A percentile compares a stretch with the other conserved stretches of the same genome.
Conservation (phyloP, 1,140 invertebrate species). For the Eueides isabella region DNA sequence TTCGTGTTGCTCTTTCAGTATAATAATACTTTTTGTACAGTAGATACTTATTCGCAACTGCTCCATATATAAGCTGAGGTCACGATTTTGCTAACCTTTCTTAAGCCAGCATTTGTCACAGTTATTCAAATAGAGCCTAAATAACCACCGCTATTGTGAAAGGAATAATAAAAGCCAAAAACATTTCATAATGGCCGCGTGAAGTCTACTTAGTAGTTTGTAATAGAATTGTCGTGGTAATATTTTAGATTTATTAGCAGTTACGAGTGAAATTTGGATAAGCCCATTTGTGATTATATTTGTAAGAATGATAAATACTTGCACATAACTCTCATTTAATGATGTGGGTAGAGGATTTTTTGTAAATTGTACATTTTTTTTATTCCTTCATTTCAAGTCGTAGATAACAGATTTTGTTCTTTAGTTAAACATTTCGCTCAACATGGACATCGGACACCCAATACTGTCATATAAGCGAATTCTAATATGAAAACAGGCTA, state of each 20-base stretch:
- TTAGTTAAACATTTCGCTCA: too few relatives aligned
- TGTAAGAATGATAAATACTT: neutral
- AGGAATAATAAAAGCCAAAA: conserved; percentile 34
- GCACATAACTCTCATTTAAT: neutral
- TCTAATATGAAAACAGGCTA: too few relatives aligned
- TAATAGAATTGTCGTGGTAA: neutral
- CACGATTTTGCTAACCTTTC: conserved; percentile 30
- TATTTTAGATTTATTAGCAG: neutral
- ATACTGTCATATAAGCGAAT: too few relatives aligned
- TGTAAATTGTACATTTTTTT: too few relatives aligned
- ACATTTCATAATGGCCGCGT: conserved; percentile 32
- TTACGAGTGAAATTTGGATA: neutral
- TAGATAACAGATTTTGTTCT: too few relatives aligned
- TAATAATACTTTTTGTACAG: too few relatives aligned
- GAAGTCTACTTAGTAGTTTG: neutral
- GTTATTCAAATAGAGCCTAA: conserved; percentile 40
- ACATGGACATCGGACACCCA: too few relatives aligned
- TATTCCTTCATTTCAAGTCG: too few relatives aligned
- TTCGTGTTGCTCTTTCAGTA: too few relatives aligned
- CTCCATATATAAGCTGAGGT: conserved; percentile 1
- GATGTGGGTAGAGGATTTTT: too few relatives aligned
- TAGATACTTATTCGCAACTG: neutral
- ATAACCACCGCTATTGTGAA: conserved; percentile 32
- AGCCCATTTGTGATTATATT: neutral
- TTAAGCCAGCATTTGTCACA: conserved; percentile 39